Evolutionary conservation across 2,888 invertebrate genomes (phyloP).

Genomic region (Rhogogaster chlorosoma): DNA sequence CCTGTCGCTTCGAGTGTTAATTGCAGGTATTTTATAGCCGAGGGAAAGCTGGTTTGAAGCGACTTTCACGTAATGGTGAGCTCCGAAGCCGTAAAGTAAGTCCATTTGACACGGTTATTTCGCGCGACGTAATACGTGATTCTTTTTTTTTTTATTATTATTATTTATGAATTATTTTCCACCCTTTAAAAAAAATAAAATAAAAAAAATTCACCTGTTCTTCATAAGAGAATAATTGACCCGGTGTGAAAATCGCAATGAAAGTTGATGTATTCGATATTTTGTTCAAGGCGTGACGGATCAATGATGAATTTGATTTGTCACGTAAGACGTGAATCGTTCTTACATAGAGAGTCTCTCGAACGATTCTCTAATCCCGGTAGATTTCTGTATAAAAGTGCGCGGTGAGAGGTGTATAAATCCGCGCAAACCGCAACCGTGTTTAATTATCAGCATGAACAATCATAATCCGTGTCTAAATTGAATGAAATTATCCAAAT

Average conservation of each 20-base stretch:
- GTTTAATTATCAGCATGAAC: not conserved
- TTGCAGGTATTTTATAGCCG: constrained; percentile 44
- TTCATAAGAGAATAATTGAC: not conserved
- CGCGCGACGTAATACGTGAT: not conserved
- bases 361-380: not conserved
- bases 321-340: not conserved
- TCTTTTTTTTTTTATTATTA: not conserved
- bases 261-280: not conserved
- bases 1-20: constrained; percentile 42
- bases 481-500: not conserved
- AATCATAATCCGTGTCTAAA: not conserved
- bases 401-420: not conserved
- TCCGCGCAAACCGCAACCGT: not conserved
- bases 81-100: constrained; percentile 31
- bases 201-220: no score
- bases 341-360: not conserved
- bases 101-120: constrained; percentile 21
- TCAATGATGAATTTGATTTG: not conserved
- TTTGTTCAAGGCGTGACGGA: not conserved
- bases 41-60: constrained; percentile 37
- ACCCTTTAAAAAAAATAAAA: not conserved
- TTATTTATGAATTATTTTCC: not conserved
- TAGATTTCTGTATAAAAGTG: not conserved
- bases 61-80: constrained; percentile 36
- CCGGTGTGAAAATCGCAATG: not conserved